Conservation (phyloP, 2,888 invertebrate genomes). For the Meteorus cinctellus region DNA sequence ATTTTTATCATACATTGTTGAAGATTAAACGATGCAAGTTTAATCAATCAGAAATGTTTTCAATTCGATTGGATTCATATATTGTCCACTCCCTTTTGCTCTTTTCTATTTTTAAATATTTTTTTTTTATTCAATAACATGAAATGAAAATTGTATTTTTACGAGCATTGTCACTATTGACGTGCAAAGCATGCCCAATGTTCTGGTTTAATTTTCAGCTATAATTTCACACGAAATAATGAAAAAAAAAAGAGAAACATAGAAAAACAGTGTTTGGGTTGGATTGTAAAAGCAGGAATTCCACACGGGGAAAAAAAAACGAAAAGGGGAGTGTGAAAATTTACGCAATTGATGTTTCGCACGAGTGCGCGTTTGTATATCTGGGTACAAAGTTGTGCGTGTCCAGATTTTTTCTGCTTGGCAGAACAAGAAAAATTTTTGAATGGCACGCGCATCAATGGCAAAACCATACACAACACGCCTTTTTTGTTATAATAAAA, state of each 20-base stretch:
- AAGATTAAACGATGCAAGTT: not conserved
- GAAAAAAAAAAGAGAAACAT: no score
- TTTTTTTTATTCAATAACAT: slow-evolving; percentile 7
- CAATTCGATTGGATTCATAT: not conserved
- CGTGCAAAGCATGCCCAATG: not conserved
- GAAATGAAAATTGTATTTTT: slow-evolving; percentile 22
- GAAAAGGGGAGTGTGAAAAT: not conserved
- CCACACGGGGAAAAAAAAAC: no score
- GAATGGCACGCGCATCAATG: not conserved
- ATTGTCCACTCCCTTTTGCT: not conserved
- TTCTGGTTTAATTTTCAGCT: no score
- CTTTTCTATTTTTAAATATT: not conserved
- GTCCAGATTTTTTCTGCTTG: not conserved
- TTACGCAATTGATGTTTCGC: slow-evolving; percentile 7
- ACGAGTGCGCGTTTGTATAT: not conserved
- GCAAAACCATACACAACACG: not conserved
- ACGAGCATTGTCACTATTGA: not conserved
- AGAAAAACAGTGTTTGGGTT: no score
- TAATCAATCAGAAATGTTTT: not conserved
- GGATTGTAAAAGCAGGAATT: no score
- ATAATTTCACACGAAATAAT: no score
- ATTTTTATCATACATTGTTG: no score
- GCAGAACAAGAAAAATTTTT: not conserved
- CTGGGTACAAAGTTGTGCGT: not conserved
- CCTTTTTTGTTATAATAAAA: not conserved